A percentile compares a stretch with the other conserved stretches of the same genome.
Evolutionary conservation across 2,113 vertebrate species (phyloP).

Genomic region (Atherinomorus stipes): DNA sequence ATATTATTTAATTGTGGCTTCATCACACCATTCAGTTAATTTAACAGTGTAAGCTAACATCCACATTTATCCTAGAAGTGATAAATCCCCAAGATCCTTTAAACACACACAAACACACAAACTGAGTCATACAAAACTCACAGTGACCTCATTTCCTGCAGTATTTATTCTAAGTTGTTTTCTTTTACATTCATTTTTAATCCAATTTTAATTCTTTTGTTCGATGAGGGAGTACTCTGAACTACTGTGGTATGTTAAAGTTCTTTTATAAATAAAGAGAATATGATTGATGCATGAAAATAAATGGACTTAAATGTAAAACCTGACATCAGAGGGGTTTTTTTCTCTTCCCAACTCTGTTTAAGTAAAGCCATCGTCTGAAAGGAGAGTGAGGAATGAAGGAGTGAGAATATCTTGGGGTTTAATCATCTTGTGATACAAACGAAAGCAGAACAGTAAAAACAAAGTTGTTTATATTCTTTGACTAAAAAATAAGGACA

Average conservation of each 20-base stretch:
- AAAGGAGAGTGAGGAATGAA: constrained; percentile 15
- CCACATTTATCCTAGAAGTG: too few species aligned
- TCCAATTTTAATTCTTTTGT: constrained; percentile 19
- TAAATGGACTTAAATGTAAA: constrained; percentile 6
- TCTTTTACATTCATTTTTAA: not conserved
- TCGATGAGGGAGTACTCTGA: constrained; percentile 1
- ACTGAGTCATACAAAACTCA: not conserved
- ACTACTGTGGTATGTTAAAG: not conserved
- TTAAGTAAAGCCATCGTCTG: not conserved
- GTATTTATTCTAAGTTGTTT: constrained; percentile 10
- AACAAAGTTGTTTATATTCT: constrained; percentile 11
- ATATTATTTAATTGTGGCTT: too few species aligned
- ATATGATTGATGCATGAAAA: not conserved
- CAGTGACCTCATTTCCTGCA: constrained; percentile 27
- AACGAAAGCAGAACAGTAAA: constrained; percentile 21
- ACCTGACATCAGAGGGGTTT: not conserved
- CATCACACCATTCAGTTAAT: too few species aligned
- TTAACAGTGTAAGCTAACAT: too few species aligned
- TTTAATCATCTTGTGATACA: constrained; percentile 3
- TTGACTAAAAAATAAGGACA: constrained; percentile 18
- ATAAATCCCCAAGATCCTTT: too few species aligned
- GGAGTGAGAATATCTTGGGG: not conserved
- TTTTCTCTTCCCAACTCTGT: constrained; percentile 1
- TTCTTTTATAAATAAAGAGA: constrained; percentile 3
- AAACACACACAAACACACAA: constrained; percentile 9